Conservation (phyloP, 2,888 invertebrate species). For the Clivina fossor region DNA sequence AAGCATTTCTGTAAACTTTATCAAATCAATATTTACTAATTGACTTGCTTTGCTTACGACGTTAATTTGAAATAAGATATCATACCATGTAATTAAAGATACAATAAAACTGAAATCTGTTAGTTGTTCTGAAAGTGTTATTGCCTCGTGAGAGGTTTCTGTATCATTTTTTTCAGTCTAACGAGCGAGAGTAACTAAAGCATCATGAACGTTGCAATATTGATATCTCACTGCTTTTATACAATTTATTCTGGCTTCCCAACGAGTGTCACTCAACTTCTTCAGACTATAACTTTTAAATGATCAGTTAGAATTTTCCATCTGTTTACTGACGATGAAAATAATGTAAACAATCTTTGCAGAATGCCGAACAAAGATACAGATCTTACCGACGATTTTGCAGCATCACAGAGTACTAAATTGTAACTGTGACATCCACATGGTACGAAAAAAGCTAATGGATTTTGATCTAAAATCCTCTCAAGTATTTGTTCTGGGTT, state of each 20-base stretch:
- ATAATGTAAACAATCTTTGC: slow-evolving; percentile 42
- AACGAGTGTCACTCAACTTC: slow-evolving; percentile 43
- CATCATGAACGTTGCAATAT: slow-evolving; percentile 44
- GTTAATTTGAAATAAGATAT: slow-evolving; percentile 42
- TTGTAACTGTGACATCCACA: slow-evolving; percentile 37
- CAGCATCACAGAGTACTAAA: slow-evolving; percentile 37
- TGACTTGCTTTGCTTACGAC: too few relatives aligned
- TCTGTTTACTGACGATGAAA: slow-evolving; percentile 41
- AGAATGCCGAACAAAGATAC: slow-evolving; percentile 46
- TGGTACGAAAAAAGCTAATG: slow-evolving; percentile 35
- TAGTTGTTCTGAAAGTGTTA: too few relatives aligned
- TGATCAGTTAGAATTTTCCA: slow-evolving; percentile 44
- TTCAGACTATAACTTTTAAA: slow-evolving; percentile 41
- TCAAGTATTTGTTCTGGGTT: too few relatives aligned
- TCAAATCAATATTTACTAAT: too few relatives aligned
- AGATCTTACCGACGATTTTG: slow-evolving; percentile 42
- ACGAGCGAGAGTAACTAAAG: too few relatives aligned
- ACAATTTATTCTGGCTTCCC: slow-evolving; percentile 42
- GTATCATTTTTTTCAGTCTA: too few relatives aligned
- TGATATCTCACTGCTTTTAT: slow-evolving; percentile 44
- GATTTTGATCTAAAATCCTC: too few relatives aligned
- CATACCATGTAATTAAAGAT: too few relatives aligned
- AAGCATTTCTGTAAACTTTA: too few relatives aligned
- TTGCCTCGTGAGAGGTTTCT: too few relatives aligned
- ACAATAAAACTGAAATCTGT: too few relatives aligned